Percentiles rank a stretch among this genome's conserved stretches.
Evolutionary conservation across 1,140 invertebrate species (phyloP).

Genomic region (Zaprionus inermis): DNA sequence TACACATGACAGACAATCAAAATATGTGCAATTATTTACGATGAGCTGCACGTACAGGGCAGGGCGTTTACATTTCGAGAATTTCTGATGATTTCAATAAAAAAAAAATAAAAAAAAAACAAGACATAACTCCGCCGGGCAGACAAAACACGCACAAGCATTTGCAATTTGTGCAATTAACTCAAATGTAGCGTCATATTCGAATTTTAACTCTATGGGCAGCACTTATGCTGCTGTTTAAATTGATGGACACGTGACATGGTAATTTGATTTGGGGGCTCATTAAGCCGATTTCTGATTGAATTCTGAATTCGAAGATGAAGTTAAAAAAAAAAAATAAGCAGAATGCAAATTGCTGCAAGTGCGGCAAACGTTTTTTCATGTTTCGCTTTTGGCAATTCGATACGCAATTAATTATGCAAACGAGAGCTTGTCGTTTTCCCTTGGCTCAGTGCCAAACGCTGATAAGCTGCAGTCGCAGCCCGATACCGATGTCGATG

Average conservation of each 20-base stretch:
- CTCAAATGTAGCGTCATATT: conserved; percentile 19
- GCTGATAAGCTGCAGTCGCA: conserved; percentile 13
- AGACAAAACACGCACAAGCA: conserved; percentile 19
- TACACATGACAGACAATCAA: conserved; percentile 6
- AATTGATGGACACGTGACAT: conserved; percentile 7
- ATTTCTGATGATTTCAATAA: background rate
- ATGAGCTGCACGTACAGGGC: conserved; percentile 30
- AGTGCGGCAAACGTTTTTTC: conserved; percentile 1
- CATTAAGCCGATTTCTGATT: background rate
- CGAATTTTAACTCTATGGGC: conserved; percentile 2
- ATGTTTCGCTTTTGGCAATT: conserved; percentile 16
- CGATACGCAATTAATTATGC: conserved; percentile 26
- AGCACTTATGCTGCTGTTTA: conserved; percentile 2
- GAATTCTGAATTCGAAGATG: conserved; percentile 2
- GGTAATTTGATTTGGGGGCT: background rate
- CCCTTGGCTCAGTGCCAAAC: conserved; percentile 11
- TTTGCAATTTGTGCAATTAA: conserved; percentile 25
- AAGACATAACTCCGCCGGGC: background rate
- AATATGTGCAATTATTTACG: conserved; percentile 21
- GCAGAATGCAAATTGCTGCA: background rate
- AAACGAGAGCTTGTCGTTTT: conserved; percentile 17
- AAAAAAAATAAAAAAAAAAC: no score
- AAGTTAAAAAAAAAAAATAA: background rate
- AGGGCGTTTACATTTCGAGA: background rate
- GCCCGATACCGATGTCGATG: background rate